phyloP scores from a whole-genome alignment of 2,113 vertebrate genomes.

The Petromus typicus region DNA sequence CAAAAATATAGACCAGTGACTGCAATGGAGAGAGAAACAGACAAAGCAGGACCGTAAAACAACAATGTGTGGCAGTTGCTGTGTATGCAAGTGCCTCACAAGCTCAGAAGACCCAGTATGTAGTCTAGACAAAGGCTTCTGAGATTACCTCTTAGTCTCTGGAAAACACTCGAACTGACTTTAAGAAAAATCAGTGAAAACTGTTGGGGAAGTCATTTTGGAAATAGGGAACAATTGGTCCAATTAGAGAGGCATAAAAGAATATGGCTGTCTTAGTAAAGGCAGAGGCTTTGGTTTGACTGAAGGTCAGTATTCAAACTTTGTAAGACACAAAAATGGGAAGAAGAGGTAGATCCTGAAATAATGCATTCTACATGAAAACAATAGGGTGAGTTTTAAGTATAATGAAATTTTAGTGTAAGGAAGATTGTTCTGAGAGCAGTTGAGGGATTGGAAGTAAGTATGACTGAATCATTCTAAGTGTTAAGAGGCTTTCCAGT shows the following conservation, averaged over 20 bases:
- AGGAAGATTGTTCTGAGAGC: background rate
- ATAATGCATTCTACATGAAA: background rate
- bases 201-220: background rate
- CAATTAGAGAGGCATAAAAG: background rate
- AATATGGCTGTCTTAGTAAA: background rate
- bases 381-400: background rate
- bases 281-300: background rate
- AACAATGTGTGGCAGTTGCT: background rate
- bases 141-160: constrained; percentile 13
- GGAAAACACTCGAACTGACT: background rate
- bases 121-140: background rate
- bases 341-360: background rate
- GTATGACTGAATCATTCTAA: background rate
- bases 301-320: background rate
- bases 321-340: constrained; percentile 40
- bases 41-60: background rate
- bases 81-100: accelerated
- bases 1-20: background rate
- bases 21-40: background rate
- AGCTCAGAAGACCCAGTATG: background rate
- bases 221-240: background rate
- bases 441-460: background rate
- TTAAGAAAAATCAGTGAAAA: background rate
- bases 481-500: background rate
- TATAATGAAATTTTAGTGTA: background rate